These are phyloP conservation scores for Acanthosepion esculentum DNA, from an alignment of 2,888 invertebrate genomes.

Conservation along the genomic window DNA sequence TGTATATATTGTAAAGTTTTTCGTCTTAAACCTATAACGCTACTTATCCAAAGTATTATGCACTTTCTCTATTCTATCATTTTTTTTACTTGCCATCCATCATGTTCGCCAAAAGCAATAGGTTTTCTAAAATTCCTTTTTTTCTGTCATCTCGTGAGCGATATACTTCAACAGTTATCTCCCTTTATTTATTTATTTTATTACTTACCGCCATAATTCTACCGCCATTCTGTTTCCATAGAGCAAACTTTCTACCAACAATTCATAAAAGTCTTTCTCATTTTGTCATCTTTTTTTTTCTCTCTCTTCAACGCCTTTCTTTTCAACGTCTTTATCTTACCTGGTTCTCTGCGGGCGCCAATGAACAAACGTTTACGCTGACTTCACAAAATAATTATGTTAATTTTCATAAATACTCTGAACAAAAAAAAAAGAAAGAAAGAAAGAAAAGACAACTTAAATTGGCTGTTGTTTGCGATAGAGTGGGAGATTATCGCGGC, in stretches of 20 bases:
- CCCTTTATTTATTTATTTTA: too few relatives aligned
- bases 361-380: neutral
- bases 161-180: too few relatives aligned
- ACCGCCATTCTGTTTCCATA: too few relatives aligned
- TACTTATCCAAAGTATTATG: too few relatives aligned
- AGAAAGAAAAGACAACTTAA: neutral
- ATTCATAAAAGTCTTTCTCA: neutral
- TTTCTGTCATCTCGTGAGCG: too few relatives aligned
- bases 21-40: too few relatives aligned
- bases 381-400: conserved; percentile 33
- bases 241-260: neutral
- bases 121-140: too few relatives aligned
- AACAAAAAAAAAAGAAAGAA: neutral
- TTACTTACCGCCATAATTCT: too few relatives aligned
- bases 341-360: neutral
- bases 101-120: too few relatives aligned
- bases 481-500: neutral
- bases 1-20: too few relatives aligned
- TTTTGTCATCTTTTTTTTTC: neutral
- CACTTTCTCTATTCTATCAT: too few relatives aligned
- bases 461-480: conserved; percentile 9
- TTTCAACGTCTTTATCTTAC: neutral
- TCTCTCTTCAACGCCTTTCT: neutral
- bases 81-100: too few relatives aligned
- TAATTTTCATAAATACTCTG: neutral